Conservation (phyloP, 2,888 invertebrate genomes). For the Cacoxenus indagator region DNA sequence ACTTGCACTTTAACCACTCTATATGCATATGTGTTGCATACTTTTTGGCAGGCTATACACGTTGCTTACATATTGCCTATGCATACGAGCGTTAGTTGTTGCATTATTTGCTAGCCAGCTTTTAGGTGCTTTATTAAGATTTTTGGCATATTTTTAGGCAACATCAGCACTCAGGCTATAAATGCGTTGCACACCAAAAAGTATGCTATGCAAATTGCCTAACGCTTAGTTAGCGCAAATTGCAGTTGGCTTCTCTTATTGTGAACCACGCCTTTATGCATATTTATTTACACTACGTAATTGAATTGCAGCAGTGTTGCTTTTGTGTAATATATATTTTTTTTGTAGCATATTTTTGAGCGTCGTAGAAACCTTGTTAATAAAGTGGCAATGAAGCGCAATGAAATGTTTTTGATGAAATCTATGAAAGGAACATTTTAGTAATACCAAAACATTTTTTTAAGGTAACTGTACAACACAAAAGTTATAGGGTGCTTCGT, state of each 20-base stretch:
- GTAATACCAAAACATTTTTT: neutral
- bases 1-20: neutral
- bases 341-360: neutral
- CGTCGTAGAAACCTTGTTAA: neutral
- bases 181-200: neutral
- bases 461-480: neutral
- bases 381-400: neutral
- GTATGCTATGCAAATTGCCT: constrained; percentile 14
- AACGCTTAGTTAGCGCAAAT: constrained; percentile 7
- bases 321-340: too few species aligned
- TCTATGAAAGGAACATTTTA: too few species aligned
- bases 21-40: neutral
- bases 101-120: neutral
- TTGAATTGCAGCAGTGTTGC: constrained; percentile 10
- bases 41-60: neutral
- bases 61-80: neutral
- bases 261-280: constrained; percentile 22
- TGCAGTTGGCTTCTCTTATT: neutral
- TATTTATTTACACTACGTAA: constrained; percentile 29
- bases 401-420: too few species aligned
- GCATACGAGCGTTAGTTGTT: neutral
- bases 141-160: constrained; percentile 19
- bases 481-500: neutral
- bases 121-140: constrained; percentile 25
- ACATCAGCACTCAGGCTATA: neutral